phyloP scores from a whole-genome alignment of 2,888 invertebrate genomes.

The Villa cingulata region DNA sequence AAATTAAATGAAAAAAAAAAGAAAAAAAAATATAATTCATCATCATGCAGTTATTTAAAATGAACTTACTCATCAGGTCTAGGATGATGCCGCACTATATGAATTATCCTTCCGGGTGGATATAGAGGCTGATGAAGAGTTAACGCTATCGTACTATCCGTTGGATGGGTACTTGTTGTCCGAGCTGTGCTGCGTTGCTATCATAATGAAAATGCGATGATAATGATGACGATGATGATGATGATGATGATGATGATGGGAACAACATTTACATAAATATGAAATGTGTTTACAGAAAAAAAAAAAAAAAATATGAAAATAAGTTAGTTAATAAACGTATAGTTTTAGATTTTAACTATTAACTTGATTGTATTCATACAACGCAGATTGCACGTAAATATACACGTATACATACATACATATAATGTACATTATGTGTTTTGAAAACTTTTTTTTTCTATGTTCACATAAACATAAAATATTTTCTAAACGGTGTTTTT shows the following conservation, averaged over 20 bases:
- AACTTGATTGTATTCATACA: no score
- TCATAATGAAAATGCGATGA: not conserved
- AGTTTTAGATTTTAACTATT: no score
- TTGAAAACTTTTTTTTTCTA: no score
- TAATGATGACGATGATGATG: no score
- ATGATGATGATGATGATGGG: no score
- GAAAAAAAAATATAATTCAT: not conserved
- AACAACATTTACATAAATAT: no score
- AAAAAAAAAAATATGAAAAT: not conserved
- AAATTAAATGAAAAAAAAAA: not conserved
- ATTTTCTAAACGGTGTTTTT: no score
- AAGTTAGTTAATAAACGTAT: no score
- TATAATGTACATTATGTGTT: no score
- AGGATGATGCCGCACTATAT: conserved; percentile 74
- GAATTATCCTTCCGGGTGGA: conserved; percentile 75
- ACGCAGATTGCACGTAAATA: no score
- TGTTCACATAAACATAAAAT: no score
- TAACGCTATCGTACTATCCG: conserved; percentile 60
- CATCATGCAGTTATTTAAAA: not conserved
- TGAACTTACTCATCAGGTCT: conserved; percentile 57
- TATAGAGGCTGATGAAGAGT: conserved; percentile 69
- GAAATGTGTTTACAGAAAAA: not conserved
- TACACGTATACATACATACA: no score
- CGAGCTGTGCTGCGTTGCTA: conserved; percentile 48
- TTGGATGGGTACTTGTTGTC: conserved; percentile 48